Conservation (phyloP, 2,888 invertebrate species). For the Lasioglossum morio region DNA sequence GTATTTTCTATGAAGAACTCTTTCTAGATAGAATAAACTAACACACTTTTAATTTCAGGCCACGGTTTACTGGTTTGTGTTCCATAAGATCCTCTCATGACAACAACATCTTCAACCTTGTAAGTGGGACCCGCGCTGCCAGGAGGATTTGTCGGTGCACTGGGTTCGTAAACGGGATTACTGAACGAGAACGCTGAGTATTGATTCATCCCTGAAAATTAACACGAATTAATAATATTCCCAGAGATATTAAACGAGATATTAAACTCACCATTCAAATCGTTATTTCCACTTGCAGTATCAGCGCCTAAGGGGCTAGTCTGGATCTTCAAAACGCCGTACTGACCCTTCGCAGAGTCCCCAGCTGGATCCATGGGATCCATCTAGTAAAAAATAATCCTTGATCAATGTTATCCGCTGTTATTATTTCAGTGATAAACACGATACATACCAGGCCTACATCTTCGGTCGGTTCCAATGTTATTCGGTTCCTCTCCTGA, state of each 20-base stretch:
- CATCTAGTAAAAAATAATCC: conserved; percentile 84
- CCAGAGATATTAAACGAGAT: background rate
- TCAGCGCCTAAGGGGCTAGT: conserved; percentile 86
- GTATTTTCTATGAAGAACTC: background rate
- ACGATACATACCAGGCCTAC: conserved; percentile 88
- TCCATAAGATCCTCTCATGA: conserved; percentile 86
- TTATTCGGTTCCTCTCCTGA: conserved; percentile 91
- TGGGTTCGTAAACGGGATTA: conserved; percentile 94
- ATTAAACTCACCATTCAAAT: conserved; percentile 76
- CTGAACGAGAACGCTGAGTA: conserved; percentile 90
- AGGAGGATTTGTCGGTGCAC: conserved; percentile 85
- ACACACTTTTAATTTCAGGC: conserved; percentile 86
- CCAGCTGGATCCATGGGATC: conserved; percentile 86
- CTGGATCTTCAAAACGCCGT: conserved; percentile 92
- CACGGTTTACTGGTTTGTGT: conserved; percentile 85
- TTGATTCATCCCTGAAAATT: conserved; percentile 84
- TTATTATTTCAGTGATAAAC: background rate
- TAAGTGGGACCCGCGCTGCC: conserved; percentile 87
- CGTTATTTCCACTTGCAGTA: conserved; percentile 75
- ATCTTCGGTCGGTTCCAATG: conserved; percentile 94
- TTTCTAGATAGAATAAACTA: background rate
- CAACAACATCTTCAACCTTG: conserved; percentile 92
- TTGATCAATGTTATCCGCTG: background rate
- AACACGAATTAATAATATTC: background rate
- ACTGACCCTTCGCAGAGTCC: conserved; percentile 86